Evolutionary conservation across 2,113 vertebrate genomes (phyloP).

Genomic region (Oryzias javanicus): DNA sequence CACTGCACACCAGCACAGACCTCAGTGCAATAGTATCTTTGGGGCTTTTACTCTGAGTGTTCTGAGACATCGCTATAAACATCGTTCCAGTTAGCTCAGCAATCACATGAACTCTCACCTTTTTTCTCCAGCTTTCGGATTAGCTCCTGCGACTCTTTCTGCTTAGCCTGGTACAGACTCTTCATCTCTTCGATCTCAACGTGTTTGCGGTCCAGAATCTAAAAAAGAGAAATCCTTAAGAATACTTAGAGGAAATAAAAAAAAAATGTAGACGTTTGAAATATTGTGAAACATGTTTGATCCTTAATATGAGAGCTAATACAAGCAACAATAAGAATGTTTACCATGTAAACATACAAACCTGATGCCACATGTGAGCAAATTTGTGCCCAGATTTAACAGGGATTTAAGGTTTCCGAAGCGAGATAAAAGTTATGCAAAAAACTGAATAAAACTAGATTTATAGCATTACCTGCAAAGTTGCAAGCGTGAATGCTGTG

Average conservation of each 20-base stretch:
- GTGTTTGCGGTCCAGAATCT: conserved; percentile 96
- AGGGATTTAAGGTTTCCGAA: too few relatives aligned
- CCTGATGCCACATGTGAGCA: too few relatives aligned
- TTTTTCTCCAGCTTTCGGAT: conserved; percentile 89
- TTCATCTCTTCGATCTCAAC: conserved; percentile 90
- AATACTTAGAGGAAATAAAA: neutral
- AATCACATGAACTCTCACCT: conserved; percentile 78
- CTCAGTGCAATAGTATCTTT: conserved; percentile 30
- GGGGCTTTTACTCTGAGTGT: conserved; percentile 58
- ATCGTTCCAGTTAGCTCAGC: conserved; percentile 39
- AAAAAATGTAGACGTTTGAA: too few relatives aligned
- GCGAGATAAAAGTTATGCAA: too few relatives aligned
- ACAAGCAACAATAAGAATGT: too few relatives aligned
- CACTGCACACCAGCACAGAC: conserved; percentile 36
- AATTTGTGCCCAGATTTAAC: too few relatives aligned
- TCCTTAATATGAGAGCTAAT: too few relatives aligned
- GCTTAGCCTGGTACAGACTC: conserved; percentile 79
- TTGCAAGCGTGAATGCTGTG: too few relatives aligned
- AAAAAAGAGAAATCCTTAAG: conserved; percentile 15
- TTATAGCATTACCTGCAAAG: too few relatives aligned
- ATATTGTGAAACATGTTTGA: too few relatives aligned
- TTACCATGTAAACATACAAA: too few relatives aligned
- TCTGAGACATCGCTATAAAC: conserved; percentile 64
- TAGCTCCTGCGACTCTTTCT: conserved; percentile 85
- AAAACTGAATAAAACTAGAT: too few relatives aligned